Percentiles rank a stretch among this genome's conserved stretches.
phyloP scores from a whole-genome alignment of 2,113 vertebrate species.

The Antigone vipio region DNA sequence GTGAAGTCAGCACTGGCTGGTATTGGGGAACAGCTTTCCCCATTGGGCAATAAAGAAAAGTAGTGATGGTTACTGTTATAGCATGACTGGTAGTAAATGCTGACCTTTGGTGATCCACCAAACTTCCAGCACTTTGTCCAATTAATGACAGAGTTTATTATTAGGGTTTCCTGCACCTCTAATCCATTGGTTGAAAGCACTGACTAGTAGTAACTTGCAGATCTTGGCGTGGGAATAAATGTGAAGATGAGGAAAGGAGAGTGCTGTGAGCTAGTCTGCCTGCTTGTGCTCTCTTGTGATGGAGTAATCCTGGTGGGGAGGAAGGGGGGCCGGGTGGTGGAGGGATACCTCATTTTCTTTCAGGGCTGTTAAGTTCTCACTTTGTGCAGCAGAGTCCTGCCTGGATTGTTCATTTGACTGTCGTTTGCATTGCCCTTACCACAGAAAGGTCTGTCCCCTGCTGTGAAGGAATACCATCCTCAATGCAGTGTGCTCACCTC shows the following conservation, averaged over 20 bases:
- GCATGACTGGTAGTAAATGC: neutral
- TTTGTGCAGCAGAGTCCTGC: neutral
- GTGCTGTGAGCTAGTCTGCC: neutral
- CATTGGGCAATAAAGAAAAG: neutral
- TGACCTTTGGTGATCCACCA: neutral
- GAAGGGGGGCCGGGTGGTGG: neutral
- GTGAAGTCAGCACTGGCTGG: neutral
- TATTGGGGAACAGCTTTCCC: neutral
- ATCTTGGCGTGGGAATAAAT: neutral
- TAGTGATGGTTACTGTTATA: neutral
- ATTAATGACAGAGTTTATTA: neutral
- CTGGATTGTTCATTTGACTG: neutral
- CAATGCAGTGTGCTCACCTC: neutral
- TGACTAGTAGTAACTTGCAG: neutral
- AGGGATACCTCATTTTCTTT: neutral
- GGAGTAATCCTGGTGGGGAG: neutral
- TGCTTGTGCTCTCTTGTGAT: fast-evolving
- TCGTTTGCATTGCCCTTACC: neutral
- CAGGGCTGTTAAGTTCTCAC: neutral
- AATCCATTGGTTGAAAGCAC: neutral
- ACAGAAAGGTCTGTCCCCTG: neutral
- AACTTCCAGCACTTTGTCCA: neutral
- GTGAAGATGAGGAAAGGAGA: neutral
- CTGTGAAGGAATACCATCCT: neutral
- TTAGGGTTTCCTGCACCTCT: neutral